Conservation (phyloP, 2,113 vertebrate species). For the Petrocephalus microphthalmus region DNA sequence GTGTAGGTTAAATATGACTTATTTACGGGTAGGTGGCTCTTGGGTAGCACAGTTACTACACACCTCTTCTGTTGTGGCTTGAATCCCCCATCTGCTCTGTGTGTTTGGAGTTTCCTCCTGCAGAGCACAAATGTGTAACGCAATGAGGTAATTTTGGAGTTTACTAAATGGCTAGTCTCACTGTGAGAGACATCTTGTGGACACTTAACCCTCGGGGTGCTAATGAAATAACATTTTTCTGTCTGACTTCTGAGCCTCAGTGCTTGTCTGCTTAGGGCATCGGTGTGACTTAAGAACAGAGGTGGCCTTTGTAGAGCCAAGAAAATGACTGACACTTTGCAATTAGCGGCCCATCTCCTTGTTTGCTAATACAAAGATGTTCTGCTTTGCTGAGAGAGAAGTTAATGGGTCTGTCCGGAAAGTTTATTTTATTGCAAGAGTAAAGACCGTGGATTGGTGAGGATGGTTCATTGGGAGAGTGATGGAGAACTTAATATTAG, state of each 20-base stretch:
- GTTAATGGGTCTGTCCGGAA: background rate
- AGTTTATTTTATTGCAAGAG: background rate
- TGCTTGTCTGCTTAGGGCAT: background rate
- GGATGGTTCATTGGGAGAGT: background rate
- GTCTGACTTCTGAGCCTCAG: background rate
- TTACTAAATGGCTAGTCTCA: background rate
- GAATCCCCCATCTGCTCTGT: background rate
- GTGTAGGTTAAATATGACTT: background rate
- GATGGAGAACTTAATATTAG: background rate
- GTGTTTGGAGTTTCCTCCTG: constrained; percentile 9
- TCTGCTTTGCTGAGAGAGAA: background rate
- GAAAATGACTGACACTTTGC: background rate
- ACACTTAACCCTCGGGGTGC: background rate
- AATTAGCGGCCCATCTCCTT: background rate
- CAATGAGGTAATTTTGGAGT: background rate
- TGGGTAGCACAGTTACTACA: background rate
- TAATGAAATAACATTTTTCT: background rate
- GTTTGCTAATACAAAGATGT: background rate
- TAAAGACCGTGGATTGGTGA: background rate
- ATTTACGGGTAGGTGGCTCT: background rate
- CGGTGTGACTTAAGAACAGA: background rate
- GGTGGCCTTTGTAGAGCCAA: background rate
- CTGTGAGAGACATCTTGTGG: background rate
- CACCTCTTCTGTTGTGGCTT: background rate
- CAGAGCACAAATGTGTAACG: background rate